Evolutionary conservation across 2,797 vertebrate genomes (phyloP), one percentile per base, ranked within the genome.

Genomic region (Eidolon dupreanum): DNA sequence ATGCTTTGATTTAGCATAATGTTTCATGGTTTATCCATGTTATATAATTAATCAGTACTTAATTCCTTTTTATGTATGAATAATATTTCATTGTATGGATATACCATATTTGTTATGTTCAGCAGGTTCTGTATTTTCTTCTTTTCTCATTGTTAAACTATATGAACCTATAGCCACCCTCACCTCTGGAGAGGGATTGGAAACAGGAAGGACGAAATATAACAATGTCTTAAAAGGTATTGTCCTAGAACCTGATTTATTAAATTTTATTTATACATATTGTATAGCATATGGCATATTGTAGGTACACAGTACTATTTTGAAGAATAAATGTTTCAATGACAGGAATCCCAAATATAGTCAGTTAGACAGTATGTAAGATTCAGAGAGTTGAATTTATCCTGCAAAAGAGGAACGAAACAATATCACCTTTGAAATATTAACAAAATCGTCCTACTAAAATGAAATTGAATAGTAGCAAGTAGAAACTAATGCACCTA

Each of bases 351-450:
- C 46, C 53, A 83, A 43, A 77, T 78, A 55, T 13, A 33, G 38
- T 90, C 66, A 75, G 24, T 94, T 24, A 49, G 36, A 77, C 19
- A 82, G 9, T 66, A 1, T 46, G 17, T 90, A 81, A 65, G 53
- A 93, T 93, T 85, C n/a, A 19, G 68, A 88, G 61, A 89, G 36
- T 86, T 88, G 17, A 73, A 59, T 96, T 95, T 79, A 77, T 28
- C 33, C 70, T 87, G 38, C 24, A 33, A 94, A 74, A 71, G 33
- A 81, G 13, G 65, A 85, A n/a, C 74, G n/a, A 77, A 90, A 33
- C 38, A 77, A 85, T 51, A 4, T 91, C 38, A 95, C 63, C 19
- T 93, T 59, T 90, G 82, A 77, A 84, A 71, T 88, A 71, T 12
- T 94, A 84, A 73, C 38, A 82, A 59, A 71, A 71, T 74, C 49